A percentile compares a stretch with the other conserved stretches of the same genome.
phyloP scores from a whole-genome alignment of 2,888 invertebrate species.

The Hypomecis atomaria region DNA sequence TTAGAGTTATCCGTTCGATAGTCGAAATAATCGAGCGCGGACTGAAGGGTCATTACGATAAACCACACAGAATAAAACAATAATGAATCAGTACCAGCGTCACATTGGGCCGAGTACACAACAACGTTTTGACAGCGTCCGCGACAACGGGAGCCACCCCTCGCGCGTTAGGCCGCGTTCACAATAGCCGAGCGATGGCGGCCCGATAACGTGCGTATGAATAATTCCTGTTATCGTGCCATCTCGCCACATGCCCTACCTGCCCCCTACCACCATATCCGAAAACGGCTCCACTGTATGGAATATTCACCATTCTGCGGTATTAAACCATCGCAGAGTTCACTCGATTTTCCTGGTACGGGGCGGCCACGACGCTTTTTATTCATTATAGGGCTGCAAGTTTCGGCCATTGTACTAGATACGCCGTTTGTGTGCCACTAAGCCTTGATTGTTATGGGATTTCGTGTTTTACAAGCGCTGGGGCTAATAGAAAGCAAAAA shows the following conservation, averaged over 20 bases:
- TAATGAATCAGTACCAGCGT: conserved; percentile 72
- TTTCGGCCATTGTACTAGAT: conserved; percentile 79
- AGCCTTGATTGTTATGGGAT: conserved; percentile 76
- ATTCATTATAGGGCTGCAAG: conserved; percentile 79
- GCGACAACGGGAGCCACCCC: conserved; percentile 80
- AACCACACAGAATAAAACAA: conserved; percentile 70
- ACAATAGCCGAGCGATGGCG: conserved; percentile 82
- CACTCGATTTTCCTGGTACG: conserved; percentile 60
- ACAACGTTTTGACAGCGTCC: conserved; percentile 80
- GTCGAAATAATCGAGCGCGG: conserved; percentile 50
- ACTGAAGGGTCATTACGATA: conserved; percentile 54
- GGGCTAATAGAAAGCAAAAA: conserved; percentile 70
- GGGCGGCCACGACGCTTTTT: conserved; percentile 72
- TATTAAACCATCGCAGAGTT: conserved; percentile 46
- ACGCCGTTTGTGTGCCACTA: conserved; percentile 73
- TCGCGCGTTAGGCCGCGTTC: conserved; percentile 75
- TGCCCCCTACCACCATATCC: conserved; percentile 74
- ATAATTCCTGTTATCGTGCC: conserved; percentile 83
- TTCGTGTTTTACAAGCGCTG: conserved; percentile 68
- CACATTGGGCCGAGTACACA: conserved; percentile 74
- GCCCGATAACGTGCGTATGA: conserved; percentile 82
- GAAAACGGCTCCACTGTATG: conserved; percentile 56
- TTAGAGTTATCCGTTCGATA: conserved; percentile 1
- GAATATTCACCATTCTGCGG: conserved; percentile 53
- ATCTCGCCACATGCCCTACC: conserved; percentile 85